Conservation (phyloP, 2,113 vertebrate genomes). For the Zosterops hypoxanthus region DNA sequence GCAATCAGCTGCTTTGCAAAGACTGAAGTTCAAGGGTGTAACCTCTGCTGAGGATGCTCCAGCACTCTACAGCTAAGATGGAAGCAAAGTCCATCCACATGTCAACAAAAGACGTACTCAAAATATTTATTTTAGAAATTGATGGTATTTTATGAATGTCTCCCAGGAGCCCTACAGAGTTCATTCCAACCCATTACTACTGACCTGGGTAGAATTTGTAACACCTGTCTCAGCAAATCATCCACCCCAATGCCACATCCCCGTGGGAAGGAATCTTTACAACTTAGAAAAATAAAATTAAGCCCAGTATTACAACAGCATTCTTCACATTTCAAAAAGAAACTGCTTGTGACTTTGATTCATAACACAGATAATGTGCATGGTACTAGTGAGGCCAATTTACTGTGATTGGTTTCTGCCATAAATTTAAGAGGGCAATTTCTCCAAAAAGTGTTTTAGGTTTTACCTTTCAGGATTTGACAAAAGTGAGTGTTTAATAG, state of each 20-base stretch:
- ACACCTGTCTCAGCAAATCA: background rate
- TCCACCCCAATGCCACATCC: background rate
- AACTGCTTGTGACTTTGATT: conserved; percentile 13
- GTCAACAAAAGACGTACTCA: background rate
- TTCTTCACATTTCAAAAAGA: background rate
- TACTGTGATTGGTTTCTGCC: conserved; percentile 2
- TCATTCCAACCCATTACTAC: background rate
- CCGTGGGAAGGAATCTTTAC: background rate
- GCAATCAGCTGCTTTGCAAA: background rate
- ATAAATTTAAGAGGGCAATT: conserved; percentile 16
- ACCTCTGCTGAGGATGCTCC: background rate
- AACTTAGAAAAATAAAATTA: background rate
- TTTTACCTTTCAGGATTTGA: conserved; percentile 19
- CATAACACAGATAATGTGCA: background rate
- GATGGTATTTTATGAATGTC: background rate
- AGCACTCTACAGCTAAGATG: background rate
- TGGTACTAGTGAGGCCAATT: conserved; percentile 3
- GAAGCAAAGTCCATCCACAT: background rate
- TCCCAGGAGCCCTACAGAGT: background rate
- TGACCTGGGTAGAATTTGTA: background rate
- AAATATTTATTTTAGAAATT: background rate
- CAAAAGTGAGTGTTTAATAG: background rate
- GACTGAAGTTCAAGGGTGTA: background rate
- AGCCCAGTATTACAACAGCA: background rate
- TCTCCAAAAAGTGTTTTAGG: background rate